Conservation (phyloP, 1,140 invertebrate species). For the Philaenus spumarius region DNA sequence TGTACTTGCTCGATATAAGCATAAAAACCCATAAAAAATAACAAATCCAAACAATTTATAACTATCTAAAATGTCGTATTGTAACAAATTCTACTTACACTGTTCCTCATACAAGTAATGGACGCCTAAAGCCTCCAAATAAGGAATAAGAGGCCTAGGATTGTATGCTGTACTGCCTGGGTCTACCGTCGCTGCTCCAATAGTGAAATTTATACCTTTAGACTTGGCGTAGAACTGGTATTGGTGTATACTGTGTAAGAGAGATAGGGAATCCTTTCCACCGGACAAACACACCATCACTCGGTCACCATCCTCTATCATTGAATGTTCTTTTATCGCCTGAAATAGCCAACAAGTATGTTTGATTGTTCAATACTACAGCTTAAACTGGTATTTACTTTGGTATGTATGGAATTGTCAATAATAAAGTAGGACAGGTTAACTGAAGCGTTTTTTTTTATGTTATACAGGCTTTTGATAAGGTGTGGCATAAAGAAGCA, state of each 20-base stretch:
- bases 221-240: slow-evolving; percentile 70
- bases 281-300: slow-evolving; percentile 80
- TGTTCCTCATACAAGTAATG: slow-evolving; percentile 67
- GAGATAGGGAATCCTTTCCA: slow-evolving; percentile 70
- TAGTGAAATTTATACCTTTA: slow-evolving; percentile 66
- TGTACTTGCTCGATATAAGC: too few relatives aligned
- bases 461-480: too few relatives aligned
- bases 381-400: neutral
- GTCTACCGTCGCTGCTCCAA: slow-evolving; percentile 70
- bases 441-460: too few relatives aligned
- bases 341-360: slow-evolving; percentile 38
- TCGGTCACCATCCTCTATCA: slow-evolving; percentile 77
- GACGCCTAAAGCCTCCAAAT: slow-evolving; percentile 56
- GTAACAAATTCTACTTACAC: slow-evolving; percentile 35
- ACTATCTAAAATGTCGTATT: too few relatives aligned
- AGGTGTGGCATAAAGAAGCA: too few relatives aligned
- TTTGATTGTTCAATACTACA: neutral
- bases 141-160: slow-evolving; percentile 56
- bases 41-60: too few relatives aligned
- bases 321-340: slow-evolving; percentile 75
- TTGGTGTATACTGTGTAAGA: slow-evolving; percentile 77
- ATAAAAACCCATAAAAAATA: too few relatives aligned
- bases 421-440: too few relatives aligned
- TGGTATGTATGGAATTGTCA: too few relatives aligned
- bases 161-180: slow-evolving; percentile 55